A percentile compares a stretch with the other conserved stretches of the same genome.
phyloP scores from a whole-genome alignment of 2,888 invertebrate species.

The Brenthis hecate region DNA sequence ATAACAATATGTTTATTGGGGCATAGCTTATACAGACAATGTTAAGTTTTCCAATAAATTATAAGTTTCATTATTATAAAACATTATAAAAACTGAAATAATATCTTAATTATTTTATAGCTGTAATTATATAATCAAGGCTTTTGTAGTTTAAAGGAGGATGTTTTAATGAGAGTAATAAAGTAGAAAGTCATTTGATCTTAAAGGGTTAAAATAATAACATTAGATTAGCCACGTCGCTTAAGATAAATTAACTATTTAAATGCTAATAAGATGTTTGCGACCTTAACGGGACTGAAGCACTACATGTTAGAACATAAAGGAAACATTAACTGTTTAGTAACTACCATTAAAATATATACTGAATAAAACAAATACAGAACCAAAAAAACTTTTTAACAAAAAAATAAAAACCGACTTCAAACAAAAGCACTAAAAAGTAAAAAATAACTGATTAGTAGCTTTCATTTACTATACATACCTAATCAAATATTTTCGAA shows the following conservation, averaged over 20 bases:
- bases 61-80: too few relatives aligned
- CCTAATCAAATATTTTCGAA: too few relatives aligned
- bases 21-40: too few relatives aligned
- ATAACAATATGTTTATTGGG: too few relatives aligned
- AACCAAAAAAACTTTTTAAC: too few relatives aligned
- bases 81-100: background rate
- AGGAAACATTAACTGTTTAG: background rate
- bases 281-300: slow-evolving; percentile 3
- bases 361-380: background rate
- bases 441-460: too few relatives aligned
- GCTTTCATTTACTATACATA: too few relatives aligned
- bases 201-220: slow-evolving; percentile 23
- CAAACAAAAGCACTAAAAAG: too few relatives aligned
- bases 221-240: slow-evolving; percentile 23
- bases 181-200: slow-evolving; percentile 14
- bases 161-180: slow-evolving; percentile 9
- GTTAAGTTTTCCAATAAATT: too few relatives aligned
- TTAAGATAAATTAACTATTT: slow-evolving; percentile 28
- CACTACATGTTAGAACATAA: slow-evolving; percentile 3
- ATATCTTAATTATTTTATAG: background rate
- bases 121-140: background rate
- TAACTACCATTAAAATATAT: background rate
- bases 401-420: too few relatives aligned
- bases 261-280: slow-evolving; percentile 27
- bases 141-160: slow-evolving; percentile 1